Evolutionary conservation across 2,888 invertebrate species (phyloP).

Genomic region (Rotaria magnacalcarata): DNA sequence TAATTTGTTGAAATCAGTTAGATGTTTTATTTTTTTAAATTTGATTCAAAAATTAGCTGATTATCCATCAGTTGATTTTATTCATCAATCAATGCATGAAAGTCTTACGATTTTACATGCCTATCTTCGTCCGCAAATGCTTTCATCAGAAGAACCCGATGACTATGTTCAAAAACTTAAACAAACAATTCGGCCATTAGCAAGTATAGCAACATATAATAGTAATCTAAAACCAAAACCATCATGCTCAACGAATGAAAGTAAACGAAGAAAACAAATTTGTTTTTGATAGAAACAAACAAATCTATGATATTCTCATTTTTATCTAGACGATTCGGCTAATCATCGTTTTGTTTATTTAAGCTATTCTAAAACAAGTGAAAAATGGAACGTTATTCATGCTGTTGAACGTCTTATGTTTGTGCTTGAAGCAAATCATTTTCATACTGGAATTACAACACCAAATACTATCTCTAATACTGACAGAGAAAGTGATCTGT

Average conservation of each 20-base stretch:
- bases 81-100: constrained; percentile 19
- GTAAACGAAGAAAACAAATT: not conserved
- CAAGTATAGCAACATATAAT: not conserved
- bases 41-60: not conserved
- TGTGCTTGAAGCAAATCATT: constrained; percentile 1
- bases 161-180: not conserved
- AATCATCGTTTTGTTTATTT: not conserved
- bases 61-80: constrained; percentile 20
- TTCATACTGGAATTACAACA: not conserved
- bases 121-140: not conserved
- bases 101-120: not conserved
- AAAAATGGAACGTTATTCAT: constrained; percentile 33
- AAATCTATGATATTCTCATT: not conserved
- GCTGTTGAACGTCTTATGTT: not conserved
- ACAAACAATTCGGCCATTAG: not conserved
- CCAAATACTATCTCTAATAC: not conserved
- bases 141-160: not conserved
- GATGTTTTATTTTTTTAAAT: not conserved
- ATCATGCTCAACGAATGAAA: not conserved
- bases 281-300: not conserved
- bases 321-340: not conserved
- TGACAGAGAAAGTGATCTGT: not conserved
- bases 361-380: not conserved
- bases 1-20: not conserved
- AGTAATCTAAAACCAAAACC: not conserved